Base-by-base conservation (phyloP, 2,888 invertebrate genomes). In the Ormyrus rosae region DNA sequence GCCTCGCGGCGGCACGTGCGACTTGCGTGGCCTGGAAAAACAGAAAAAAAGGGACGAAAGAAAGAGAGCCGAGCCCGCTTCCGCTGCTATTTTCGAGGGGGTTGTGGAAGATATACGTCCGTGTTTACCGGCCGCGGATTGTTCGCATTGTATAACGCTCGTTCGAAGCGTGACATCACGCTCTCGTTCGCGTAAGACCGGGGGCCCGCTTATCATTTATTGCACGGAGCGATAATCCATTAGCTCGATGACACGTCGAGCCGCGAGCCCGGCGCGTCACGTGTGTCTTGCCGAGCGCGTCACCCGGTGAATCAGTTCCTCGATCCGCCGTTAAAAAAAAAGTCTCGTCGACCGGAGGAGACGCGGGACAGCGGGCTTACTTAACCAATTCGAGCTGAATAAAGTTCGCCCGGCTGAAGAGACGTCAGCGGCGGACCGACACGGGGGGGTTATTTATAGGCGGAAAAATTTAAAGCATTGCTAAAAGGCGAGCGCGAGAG, bases 211-310 rank as follows among this genome's bases (percentile, higher is more conserved):
- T 19, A 19, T 19, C 19, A 19, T 19, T 19, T 19, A 19, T 2
- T 19, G 2, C 2, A 19, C 19, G 19, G 13, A 55, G 56, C 65
- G 65, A 65, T 74, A 74, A 74, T 58, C 34, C 58, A 19, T 50
- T 65, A 74, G 65, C 65, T 13, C 64, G 56, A 34, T 67, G 65
- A 58, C 65, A 58, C 46, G 73, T 56, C 65, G 67, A 67, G 60
- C 48, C 58, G 56, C 19, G 48, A 6, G 48, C 13, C 1, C 61
- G 34, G 9, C 10, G n/a, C 68, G 34, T 64, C 48, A 34, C 56
- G 64, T 64, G 64, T 64, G 74, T 65, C 67, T 63, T 74, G 2
- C 34, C 19, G 19, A 71, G 61, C 51, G 8, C 45, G 61, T 71
- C 71, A 51, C 8, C 55, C 13, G 50, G 51, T 71, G 51, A 71